Base-by-base conservation (phyloP, 2,113 vertebrate species). In the Phalacrocorax aristotelis region DNA sequence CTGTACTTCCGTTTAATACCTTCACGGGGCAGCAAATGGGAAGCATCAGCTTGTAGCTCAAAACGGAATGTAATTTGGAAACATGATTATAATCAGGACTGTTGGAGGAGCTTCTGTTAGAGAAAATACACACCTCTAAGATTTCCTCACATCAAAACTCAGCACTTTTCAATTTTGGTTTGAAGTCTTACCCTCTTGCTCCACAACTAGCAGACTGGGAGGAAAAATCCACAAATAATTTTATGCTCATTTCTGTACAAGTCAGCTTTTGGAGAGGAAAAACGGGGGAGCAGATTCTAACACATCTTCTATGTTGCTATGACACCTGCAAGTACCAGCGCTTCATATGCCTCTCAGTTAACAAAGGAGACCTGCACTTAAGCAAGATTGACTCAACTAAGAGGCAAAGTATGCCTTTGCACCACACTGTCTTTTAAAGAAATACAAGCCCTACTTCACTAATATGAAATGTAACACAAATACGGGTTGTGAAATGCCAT, bases 401-500 rank as follows among this genome's bases (percentile, higher is more conserved):
- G 82, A 80, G 26, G 3, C 14, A 32, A 86, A 83, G 49, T 22
- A 79, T 14, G 25, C 29, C 52, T 87, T 77, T 83, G 25, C 9
- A 76, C 11, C n/a, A 29, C 48, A 16, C 38, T 64, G 55, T 58
- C 61, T 92, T 29, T n/a, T 10, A 17, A 44, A 58, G 52, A 96
- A 89, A 89, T 10, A 62, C 3, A 52, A 95, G n/a, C 23, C 89
- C 64, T 74, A 42, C 44, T 58, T 82, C 90, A 49, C 32, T 90
- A 94, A 86, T 30, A 66, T 9, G 44, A 96, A 94, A 96, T 51
- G 5, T 76, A 96, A 93, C 36, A 96, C 54, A 34, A 88, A 80
- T 64, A 83, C 23, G 85, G 34, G 32, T 55, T 51, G 29, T 78
- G 40, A 94, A 87, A 94, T 78, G 46, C 46, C 44, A 46, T 52